phyloP scores from a whole-genome alignment of 2,113 vertebrate species.

The Toxotes chatareus region DNA sequence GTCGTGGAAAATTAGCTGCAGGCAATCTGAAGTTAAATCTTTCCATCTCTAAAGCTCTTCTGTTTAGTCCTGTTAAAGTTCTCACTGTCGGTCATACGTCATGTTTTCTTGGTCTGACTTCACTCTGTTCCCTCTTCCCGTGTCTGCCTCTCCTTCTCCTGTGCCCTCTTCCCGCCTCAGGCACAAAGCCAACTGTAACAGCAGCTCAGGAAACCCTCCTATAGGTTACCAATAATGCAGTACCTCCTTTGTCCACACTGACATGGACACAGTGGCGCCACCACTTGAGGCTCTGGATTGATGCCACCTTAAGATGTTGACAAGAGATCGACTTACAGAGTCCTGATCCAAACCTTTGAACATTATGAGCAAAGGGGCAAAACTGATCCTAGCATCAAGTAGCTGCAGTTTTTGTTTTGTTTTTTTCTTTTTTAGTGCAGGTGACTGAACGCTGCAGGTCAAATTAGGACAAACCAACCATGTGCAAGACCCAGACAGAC shows the following conservation, averaged over 20 bases:
- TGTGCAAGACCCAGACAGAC: conserved; percentile 55
- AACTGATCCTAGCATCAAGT: conserved; percentile 24
- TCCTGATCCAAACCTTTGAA: conserved; percentile 31
- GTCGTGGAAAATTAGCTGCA: not conserved
- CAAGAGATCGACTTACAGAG: conserved; percentile 12
- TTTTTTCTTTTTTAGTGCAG: not conserved
- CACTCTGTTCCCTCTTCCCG: conserved; percentile 48
- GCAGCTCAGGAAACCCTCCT: conserved; percentile 58
- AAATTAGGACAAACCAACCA: conserved; percentile 61
- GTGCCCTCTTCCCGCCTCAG: conserved; percentile 3
- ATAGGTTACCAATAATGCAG: conserved; percentile 38
- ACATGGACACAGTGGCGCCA: conserved; percentile 32
- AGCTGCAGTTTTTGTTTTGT: not conserved
- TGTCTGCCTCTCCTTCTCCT: conserved; percentile 41
- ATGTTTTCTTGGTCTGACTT: conserved; percentile 50
- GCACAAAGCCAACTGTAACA: conserved; percentile 59
- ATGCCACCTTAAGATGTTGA: conserved; percentile 25
- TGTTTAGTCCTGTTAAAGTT: conserved; percentile 33
- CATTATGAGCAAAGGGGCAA: conserved; percentile 10
- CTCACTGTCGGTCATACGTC: conserved; percentile 48
- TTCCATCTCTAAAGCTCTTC: conserved; percentile 9
- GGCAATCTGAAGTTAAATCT: conserved; percentile 34
- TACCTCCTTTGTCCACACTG: conserved; percentile 59
- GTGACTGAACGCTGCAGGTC: conserved; percentile 38
- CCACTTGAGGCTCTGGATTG: not conserved